Evolutionary conservation across 1,140 invertebrate genomes (phyloP).

Genomic region (Drosophila carrolli): DNA sequence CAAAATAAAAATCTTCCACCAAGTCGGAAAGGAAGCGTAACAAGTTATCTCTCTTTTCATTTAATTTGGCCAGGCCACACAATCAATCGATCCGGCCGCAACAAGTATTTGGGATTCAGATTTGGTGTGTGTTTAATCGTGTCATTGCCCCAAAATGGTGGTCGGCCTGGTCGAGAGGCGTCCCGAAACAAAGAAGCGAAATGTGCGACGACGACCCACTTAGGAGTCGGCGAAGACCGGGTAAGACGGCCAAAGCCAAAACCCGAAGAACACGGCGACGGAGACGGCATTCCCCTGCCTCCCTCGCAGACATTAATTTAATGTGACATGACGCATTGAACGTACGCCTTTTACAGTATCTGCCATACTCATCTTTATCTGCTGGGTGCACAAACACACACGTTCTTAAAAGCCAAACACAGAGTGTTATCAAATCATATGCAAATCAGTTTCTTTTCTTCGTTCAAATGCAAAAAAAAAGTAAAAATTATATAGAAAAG

Average conservation of each 20-base stretch:
- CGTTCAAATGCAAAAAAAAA: slow-evolving; percentile 62
- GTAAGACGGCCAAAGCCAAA: slow-evolving; percentile 23
- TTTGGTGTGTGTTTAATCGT: slow-evolving; percentile 65
- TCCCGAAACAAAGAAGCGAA: slow-evolving; percentile 56
- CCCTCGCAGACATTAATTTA: slow-evolving; percentile 29
- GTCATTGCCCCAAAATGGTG: slow-evolving; percentile 79
- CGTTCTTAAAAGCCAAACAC: slow-evolving; percentile 26
- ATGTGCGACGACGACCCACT: slow-evolving; percentile 55
- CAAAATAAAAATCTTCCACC: slow-evolving; percentile 22
- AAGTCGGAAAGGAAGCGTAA: slow-evolving; percentile 31
- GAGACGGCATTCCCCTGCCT: slow-evolving; percentile 49
- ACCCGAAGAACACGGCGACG: slow-evolving; percentile 21
- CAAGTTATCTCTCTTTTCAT: slow-evolving; percentile 18
- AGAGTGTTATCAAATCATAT: slow-evolving; percentile 73
- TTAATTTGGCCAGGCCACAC: slow-evolving; percentile 39
- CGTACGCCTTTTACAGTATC: slow-evolving; percentile 27
- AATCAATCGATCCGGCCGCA: slow-evolving; percentile 40
- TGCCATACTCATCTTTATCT: slow-evolving; percentile 31
- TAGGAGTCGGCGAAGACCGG: slow-evolving; percentile 40
- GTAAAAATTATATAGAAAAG: slow-evolving; percentile 44
- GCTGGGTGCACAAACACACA: slow-evolving; percentile 38
- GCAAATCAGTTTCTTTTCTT: slow-evolving; percentile 63
- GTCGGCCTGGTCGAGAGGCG: slow-evolving; percentile 49
- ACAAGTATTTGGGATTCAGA: slow-evolving; percentile 51
- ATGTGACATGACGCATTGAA: slow-evolving; percentile 42